Percentiles rank a stretch among this genome's conserved stretches.
Evolutionary conservation across 2,797 vertebrate genomes (phyloP).

Genomic region (Crax fasciolata): DNA sequence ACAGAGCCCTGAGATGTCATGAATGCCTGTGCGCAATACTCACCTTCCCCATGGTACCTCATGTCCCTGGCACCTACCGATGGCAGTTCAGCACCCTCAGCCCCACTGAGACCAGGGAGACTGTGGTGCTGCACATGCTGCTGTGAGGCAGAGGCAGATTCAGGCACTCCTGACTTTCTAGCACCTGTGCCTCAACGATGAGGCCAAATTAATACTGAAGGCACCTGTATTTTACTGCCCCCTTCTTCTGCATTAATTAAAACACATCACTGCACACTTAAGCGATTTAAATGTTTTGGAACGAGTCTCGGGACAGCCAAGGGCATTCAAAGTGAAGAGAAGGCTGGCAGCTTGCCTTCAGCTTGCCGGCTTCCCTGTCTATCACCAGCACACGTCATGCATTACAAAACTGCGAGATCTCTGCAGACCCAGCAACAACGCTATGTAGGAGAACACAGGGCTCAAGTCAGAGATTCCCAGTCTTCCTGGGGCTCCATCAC

Average conservation of each 20-base stretch:
- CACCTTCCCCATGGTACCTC: neutral
- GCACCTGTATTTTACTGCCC: slow-evolving; percentile 56
- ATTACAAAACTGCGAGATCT: slow-evolving; percentile 33
- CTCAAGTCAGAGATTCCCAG: neutral
- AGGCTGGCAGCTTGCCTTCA: slow-evolving; percentile 61
- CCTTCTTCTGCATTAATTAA: slow-evolving; percentile 70
- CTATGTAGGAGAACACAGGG: neutral
- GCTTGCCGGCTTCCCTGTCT: slow-evolving; percentile 44
- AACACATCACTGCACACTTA: slow-evolving; percentile 59
- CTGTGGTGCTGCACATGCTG: neutral
- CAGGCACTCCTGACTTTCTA: slow-evolving; percentile 31
- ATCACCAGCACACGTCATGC: slow-evolving; percentile 24
- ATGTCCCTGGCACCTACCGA: neutral
- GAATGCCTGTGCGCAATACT: slow-evolving; percentile 27
- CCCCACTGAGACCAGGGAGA: neutral
- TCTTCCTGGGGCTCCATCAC: neutral
- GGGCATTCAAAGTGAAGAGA: slow-evolving; percentile 58
- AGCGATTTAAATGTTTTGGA: slow-evolving; percentile 72
- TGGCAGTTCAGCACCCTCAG: neutral
- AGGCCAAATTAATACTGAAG: slow-evolving; percentile 52
- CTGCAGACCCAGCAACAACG: neutral
- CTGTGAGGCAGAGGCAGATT: neutral
- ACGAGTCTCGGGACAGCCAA: slow-evolving; percentile 48
- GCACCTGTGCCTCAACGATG: slow-evolving; percentile 26
- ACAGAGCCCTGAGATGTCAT: slow-evolving; percentile 39